These are phyloP conservation scores for Nematostella vectensis DNA, from an alignment of 92 coral and sea anemone genomes.

Conservation along the genomic window DNA sequence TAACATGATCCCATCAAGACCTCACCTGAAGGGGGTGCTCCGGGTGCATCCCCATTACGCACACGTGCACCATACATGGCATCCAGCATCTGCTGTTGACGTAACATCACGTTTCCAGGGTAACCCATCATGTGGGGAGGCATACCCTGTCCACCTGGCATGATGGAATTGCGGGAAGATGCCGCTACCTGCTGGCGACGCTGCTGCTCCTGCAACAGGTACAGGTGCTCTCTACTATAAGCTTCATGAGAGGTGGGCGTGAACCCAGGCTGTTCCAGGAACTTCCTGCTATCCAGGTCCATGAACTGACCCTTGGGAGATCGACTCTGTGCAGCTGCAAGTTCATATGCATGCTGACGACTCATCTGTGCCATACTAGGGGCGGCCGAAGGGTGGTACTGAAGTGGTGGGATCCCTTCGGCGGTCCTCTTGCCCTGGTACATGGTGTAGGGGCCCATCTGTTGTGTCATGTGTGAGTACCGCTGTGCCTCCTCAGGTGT, in stretches of 20 bases:
- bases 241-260: conserved; percentile 21
- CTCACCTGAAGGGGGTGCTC: conserved; percentile 37
- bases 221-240: conserved; percentile 47
- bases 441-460: conserved; percentile 42
- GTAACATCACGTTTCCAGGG: conserved; percentile 58
- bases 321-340: conserved; percentile 29
- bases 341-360: conserved; percentile 48
- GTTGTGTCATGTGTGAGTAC: conserved; percentile 25
- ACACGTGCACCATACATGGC: conserved; percentile 80
- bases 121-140: conserved; percentile 51
- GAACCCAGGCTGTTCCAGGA: conserved; percentile 44
- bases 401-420: conserved; percentile 52
- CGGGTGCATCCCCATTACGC: conserved; percentile 73
- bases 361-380: conserved; percentile 43
- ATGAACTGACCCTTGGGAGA: conserved; percentile 56
- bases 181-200: conserved; percentile 44
- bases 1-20: too few species aligned
- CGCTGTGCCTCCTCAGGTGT: conserved; percentile 34
- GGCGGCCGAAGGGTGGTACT: conserved; percentile 51
- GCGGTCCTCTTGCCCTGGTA: conserved; percentile 54
- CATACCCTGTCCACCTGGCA: conserved; percentile 53
- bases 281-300: conserved; percentile 67
- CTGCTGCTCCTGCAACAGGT: conserved; percentile 30
- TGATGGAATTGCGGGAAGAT: conserved; percentile 46
- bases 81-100: conserved; percentile 72